Evolutionary conservation across 2,797 vertebrate genomes (phyloP), one percentile per base, ranked within the genome.

Genomic region (Tarsius wallacei): DNA sequence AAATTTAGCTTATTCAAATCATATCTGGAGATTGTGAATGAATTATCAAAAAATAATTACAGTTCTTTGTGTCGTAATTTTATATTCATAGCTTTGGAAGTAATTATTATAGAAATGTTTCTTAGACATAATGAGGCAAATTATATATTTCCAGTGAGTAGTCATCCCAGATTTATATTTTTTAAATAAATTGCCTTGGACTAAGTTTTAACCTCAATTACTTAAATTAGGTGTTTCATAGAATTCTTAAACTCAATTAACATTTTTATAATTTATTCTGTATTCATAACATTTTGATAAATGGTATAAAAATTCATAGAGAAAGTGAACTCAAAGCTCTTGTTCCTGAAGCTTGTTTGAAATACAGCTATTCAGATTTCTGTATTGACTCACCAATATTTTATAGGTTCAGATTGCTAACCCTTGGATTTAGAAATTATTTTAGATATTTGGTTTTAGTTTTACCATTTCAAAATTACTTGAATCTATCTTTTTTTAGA

Each of bases 181-280:
- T 93, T 26, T 83, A 93, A 96, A 86, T 63, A 51, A 96, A 95
- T 92, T 91, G 36, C 74, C 28, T 90, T 70, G 73, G 47, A 76
- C 14, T 91, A 86, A 22, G 8, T 92, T 76, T 53, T 87, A 97
- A 96, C 80, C 64, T 16, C 93, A 97, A 95, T 95, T 95, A 92
- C 21, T 92, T 92, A 80, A 89, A 89, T 94, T 94, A 92, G 31
- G 51, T 89, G 13, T 90, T 92, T 95, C 55, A 84, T 70, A 14
- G 42, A 97, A 95, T 90, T 96, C 12, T 83, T 90, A 68, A 28
- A 73, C n/a, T 76, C 76, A n/a, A 55, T 84, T 90, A 97, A 90
- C 78, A 87, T 90, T 89, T 95, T 59, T 90, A 42, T 90, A 59
- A 95, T 42, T 83, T 88, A 88, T 93, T 93, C 8, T 74, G 7